Conservation (phyloP, 92 coral and sea anemone genomes). For the Siderastrea siderea region DNA sequence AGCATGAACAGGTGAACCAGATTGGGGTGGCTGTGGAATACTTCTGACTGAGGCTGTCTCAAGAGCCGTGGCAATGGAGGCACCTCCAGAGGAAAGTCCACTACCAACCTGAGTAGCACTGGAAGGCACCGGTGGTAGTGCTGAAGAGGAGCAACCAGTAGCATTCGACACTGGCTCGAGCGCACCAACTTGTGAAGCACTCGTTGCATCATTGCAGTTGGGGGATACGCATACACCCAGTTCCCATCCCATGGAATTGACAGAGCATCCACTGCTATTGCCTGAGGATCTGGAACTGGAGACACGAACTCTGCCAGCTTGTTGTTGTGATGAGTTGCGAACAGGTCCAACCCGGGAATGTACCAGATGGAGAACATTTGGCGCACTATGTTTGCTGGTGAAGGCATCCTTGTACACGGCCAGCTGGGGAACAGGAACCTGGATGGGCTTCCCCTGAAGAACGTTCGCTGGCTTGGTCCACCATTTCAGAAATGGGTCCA, state of each 20-base stretch:
- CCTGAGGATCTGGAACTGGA: not conserved
- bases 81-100: slow-evolving; percentile 22
- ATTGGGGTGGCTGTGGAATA: slow-evolving; percentile 29
- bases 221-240: slow-evolving; percentile 49
- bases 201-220: slow-evolving; percentile 19
- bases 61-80: slow-evolving; percentile 20
- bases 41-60: slow-evolving; percentile 16
- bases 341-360: slow-evolving; percentile 47
- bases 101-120: slow-evolving; percentile 22
- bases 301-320: slow-evolving; percentile 41
- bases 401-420: slow-evolving; percentile 10
- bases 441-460: no score
- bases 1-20: slow-evolving; percentile 10
- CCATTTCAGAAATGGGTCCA: not conserved
- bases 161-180: slow-evolving; percentile 36
- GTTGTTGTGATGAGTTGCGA: slow-evolving; percentile 31
- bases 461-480: no score
- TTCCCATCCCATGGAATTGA: not conserved
- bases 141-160: slow-evolving; percentile 40
- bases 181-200: slow-evolving; percentile 38
- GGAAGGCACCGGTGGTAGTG: slow-evolving; percentile 41
- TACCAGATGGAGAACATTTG: slow-evolving; percentile 31
- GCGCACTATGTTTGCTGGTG: slow-evolving; percentile 6
- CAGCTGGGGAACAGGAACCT: slow-evolving; percentile 1
- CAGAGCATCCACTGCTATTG: no score